phyloP scores from a whole-genome alignment of 2,797 vertebrate species.

The Manis pentadactyla region DNA sequence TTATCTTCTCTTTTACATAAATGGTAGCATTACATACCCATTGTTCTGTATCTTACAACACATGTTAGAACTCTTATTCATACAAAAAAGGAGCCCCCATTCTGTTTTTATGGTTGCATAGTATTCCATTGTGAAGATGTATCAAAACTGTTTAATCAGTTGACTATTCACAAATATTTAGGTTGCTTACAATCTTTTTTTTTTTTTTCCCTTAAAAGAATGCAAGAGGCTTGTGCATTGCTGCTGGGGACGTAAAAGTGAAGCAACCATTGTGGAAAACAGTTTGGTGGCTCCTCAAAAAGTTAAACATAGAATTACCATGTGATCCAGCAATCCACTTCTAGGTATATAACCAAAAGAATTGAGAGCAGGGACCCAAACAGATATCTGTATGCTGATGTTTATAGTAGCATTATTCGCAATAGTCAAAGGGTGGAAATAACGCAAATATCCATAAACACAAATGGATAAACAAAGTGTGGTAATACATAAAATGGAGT shows the following conservation, averaged over 20 bases:
- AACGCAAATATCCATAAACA: background rate
- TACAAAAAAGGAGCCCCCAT: background rate
- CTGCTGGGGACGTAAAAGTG: background rate
- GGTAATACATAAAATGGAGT: background rate
- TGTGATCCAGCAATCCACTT: background rate
- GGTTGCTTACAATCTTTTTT: slow-evolving; percentile 14
- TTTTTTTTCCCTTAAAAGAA: background rate
- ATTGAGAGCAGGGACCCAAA: background rate
- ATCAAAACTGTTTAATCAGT: background rate
- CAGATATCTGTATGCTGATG: background rate
- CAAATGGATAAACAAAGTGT: background rate
- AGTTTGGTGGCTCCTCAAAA: background rate
- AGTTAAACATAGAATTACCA: background rate
- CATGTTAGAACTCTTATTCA: background rate
- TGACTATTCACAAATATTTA: background rate
- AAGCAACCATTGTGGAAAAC: background rate
- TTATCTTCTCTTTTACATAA: slow-evolving; percentile 30
- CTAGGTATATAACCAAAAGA: background rate
- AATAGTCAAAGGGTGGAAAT: background rate
- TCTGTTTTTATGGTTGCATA: background rate
- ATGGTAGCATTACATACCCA: background rate
- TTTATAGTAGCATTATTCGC: background rate
- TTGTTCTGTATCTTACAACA: background rate
- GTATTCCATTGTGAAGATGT: background rate
- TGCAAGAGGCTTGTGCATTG: background rate